Evolutionary conservation across 2,888 invertebrate species (phyloP), one percentile per base, ranked within the genome.

Genomic region (Polymixis lichenea): DNA sequence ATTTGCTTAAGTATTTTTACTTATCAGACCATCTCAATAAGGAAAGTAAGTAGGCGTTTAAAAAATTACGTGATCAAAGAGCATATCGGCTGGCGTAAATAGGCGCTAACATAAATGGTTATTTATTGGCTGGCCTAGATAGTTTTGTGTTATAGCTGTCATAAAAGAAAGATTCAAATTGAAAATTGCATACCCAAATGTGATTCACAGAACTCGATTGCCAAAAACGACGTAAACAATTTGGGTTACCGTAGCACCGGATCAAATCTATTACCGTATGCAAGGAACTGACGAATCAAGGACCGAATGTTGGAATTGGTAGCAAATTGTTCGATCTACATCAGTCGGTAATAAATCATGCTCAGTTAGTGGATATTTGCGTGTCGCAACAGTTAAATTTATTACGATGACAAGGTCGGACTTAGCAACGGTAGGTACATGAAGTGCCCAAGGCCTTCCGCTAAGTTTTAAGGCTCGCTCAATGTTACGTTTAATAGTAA

Each of bases 311-410:
- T 80, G 75, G 84, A 80, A 84, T 84, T 77, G 80, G 80, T 62
- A 91, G 90, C 90, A 91, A 93, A 93, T 91, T 90, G 92, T 89
- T 87, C 84, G 85, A 83, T 89, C 88, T 90, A 88, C 85, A 88
- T 88, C 85, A 77, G 84, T 83, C 66, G 79, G 78, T 75, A 77
- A 93, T 95, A 94, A 95, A 95, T 95, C 94, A 93, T 89, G 86
- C 90, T 93, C 94, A 91, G 92, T 94, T 93, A 92, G 92, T 92
- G 88, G 91, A 94, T 93, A 95, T 95, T 95, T 94, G 95, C 95
- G 92, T 95, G 95, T 93, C 94, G 93, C 92, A 94, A 93, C 91
- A 90, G 90, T 89, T 88, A 86, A 92, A 94, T 94, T 95, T 95
- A 95, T 94, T 88, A 91, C 91, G 82, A 88, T 88, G 85, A 87